Base-by-base conservation (phyloP, 2,888 invertebrate species). In the Ophion slaviceki region DNA sequence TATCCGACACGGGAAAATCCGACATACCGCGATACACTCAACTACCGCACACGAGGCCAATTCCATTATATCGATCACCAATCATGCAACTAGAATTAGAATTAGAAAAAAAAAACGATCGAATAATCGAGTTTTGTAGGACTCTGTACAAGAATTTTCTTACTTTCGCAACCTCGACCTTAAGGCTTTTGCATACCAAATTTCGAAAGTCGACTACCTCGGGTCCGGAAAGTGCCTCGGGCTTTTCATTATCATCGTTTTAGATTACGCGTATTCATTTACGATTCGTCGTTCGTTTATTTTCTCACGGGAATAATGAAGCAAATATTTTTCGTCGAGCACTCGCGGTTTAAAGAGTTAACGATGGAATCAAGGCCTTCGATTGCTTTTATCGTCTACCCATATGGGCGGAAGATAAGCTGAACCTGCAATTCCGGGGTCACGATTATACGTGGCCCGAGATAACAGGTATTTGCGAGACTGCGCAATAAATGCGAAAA, bases 401-500 rank as follows among this genome's bases (percentile, higher is more conserved):
- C 61, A 61, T 74, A 45, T 70, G 80, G 75, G 75, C 59, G 71
- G 61, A 62, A 77, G 84, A 81, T 84, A 78, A 84, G 80, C 78
- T 53, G 59, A 68, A 74, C 68, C 62, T 67, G 80, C 57, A 76
- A 61, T 71, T 59, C 76, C 53, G 76, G 77, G 84, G 84, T 84
- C 84, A 81, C 74, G 84, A 53, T 74, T 61, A 17, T 80, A 80
- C 67, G 76, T 68, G 72, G 77, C 74, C 67, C 68, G 80, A 77
- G 84, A 84, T 84, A 84, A 81, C 84, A 84, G 84, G 84, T 84
- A 77, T 66, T 80, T 59, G 67, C 71, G 67, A 80, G 36, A 36
- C 36, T n/a, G 47, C 61, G 53, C 17, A 20, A 17, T 5, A 24
- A 47, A 53, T 28, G 70, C 67, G 80, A 28, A 36, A 2, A 24